Conservation (phyloP, 1,140 invertebrate genomes). For the Anoplolepis gracilipes region DNA sequence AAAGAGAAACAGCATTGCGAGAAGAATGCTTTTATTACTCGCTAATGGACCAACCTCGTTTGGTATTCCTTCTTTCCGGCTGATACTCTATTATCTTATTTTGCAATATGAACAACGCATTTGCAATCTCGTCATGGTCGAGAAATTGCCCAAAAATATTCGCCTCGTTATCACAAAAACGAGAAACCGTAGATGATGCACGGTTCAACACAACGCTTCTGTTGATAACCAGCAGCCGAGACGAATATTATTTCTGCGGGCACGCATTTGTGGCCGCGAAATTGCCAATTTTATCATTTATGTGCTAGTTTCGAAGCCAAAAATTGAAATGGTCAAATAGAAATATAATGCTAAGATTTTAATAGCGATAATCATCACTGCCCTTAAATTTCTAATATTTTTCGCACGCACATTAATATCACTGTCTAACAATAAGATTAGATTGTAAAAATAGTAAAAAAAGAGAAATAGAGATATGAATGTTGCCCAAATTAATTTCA, state of each 20-base stretch:
- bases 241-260: conserved; percentile 48
- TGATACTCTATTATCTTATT: conserved; percentile 44
- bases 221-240: conserved; percentile 29
- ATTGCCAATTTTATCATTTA: conserved; percentile 32
- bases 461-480: not conserved
- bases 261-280: conserved; percentile 5
- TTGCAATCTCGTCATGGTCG: conserved; percentile 65
- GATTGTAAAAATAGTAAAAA: conserved; percentile 2
- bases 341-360: not conserved
- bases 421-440: not conserved
- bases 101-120: conserved; percentile 54
- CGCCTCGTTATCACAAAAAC: conserved; percentile 38
- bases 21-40: conserved; percentile 53
- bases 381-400: not conserved
- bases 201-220: conserved; percentile 16
- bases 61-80: conserved; percentile 11
- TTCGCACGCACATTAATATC: not conserved
- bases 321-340: not conserved
- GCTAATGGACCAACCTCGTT: conserved; percentile 17
- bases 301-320: not conserved
- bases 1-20: conserved; percentile 19
- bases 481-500: conserved; percentile 17
- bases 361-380: not conserved
- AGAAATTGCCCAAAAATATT: conserved; percentile 41
- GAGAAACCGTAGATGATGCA: not conserved